A percentile compares a stretch with the other conserved stretches of the same genome.
phyloP scores from a whole-genome alignment of 2,113 vertebrate genomes.

The Podocnemis expansa region DNA sequence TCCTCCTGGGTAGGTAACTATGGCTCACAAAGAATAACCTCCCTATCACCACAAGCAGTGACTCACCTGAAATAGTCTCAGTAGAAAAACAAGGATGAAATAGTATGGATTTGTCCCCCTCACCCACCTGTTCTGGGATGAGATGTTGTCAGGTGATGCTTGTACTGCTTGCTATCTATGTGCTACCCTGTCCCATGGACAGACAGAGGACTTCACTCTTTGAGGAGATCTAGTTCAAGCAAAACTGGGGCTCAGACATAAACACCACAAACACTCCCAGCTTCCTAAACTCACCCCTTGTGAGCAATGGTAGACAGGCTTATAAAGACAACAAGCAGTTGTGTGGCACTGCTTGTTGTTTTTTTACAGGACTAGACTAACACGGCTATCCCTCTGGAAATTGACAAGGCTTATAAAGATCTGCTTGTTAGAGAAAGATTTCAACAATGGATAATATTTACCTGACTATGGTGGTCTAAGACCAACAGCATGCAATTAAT shows the following conservation, averaged over 20 bases:
- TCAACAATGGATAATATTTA: background rate
- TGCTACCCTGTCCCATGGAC: rapidly evolving
- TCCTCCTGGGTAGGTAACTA: background rate
- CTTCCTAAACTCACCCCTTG: background rate
- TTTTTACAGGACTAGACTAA: too few species aligned
- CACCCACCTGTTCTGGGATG: background rate
- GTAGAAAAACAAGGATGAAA: background rate
- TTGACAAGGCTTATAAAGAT: too few species aligned
- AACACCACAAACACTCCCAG: background rate
- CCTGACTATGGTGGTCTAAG: background rate
- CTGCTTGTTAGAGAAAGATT: background rate
- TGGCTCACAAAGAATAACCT: background rate
- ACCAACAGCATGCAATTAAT: background rate
- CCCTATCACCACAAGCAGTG: background rate
- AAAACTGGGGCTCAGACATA: rapidly evolving
- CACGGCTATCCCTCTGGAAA: too few species aligned
- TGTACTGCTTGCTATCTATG: too few species aligned
- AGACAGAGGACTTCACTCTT: background rate
- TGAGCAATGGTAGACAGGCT: background rate
- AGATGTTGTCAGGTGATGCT: background rate
- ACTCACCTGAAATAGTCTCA: background rate
- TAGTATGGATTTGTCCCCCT: background rate
- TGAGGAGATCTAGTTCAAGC: background rate
- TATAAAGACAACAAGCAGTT: too few species aligned
- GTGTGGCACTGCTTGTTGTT: too few species aligned